Evolutionary conservation across 35 echinoderm and acorn worm species (phyloP), one percentile per base, ranked within the genome.

Genomic region (Amphiura filiformis): DNA sequence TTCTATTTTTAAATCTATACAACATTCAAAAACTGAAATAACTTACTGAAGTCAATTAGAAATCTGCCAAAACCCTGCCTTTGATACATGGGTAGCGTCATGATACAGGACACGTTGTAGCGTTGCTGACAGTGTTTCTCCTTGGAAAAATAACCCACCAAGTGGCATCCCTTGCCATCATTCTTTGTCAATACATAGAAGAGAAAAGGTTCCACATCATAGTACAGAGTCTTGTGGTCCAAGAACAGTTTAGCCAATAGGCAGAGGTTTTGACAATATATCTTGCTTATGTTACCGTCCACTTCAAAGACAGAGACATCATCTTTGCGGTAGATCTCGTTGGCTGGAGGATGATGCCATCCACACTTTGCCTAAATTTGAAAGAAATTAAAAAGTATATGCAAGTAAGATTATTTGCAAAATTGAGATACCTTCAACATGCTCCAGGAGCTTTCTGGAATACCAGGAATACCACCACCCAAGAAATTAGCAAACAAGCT

Each of bases 21-120:
- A 9, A 47, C 41, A 47, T 47, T 4, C 41, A 9, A 17, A 47
- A 47, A 47, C 41, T 47, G 4, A 32, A 26, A 0, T 65, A 65
- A 92, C 96, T 99, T 85, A 99, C 96, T 99, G 93, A 99, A 99
- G 82, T 99, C 96, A 39, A 99, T 99, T 32, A 99, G 93, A 82
- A 99, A 95, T 76, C 96, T 94, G 57, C 96, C 96, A 34, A 92
- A 34, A 92, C 96, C 93, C 78, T 92, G 92, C 84, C 96, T 91
- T 56, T 99, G 96, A 89, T 99, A 99, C 84, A 94, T 94, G 32
- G 32, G 96, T 95, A 84, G 83, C 52, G 96, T 95, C 96, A 99
- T 99, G 83, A 99, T 99, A 77, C 96, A 99, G 0, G 96, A 99
- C 70, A 99, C 96, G 36, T 99, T 99, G 85, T 99, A 99, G 65